Evolutionary conservation across 2,888 invertebrate species (phyloP), one percentile per base, ranked within the genome.

Genomic region (Drosophila tripunctata): DNA sequence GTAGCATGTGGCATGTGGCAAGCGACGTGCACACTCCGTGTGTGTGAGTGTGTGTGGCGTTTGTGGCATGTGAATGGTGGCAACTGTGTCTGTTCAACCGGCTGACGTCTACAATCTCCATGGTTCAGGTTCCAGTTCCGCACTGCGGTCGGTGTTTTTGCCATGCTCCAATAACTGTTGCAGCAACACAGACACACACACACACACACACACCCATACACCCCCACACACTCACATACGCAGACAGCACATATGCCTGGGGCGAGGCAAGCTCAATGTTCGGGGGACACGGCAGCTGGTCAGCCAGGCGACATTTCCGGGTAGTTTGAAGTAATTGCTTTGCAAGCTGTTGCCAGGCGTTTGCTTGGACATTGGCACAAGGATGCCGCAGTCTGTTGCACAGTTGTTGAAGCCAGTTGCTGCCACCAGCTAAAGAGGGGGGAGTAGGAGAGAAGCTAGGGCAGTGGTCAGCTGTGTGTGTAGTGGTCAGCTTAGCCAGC

Each of bases 301-400:
- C 84, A 73, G 75, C 78, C 78, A 67, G 81, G 84, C 87, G 87
- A 81, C 87, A 81, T 81, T 81, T 81, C 81, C 81, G 81, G 87
- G 76, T 85, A 85, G 81, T 81, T 87, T 79, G 85, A 85, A 85
- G 81, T 81, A 81, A 81, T 81, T 81, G 81, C 87, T 87, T 79
- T 79, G 82, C 81, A 81, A 81, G 81, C 81, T 81, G 81, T 85
- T 85, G 82, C 87, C 87, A 55, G 48, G 47, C 54, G 48, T 47
- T n/a, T 50, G 76, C 48, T 36, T 57, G 79, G 67, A 57, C 72
- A 65, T 45, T 22, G 60, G 19, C 55, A 36, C 47, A 70, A 75
- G 75, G 57, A 47, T 75, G 76, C 61, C 57, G 62, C 76, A 54
- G 76, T 76, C 72, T 76, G 72, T 72, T 58, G 73, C 73, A 71